Evolutionary conservation across 2,888 invertebrate genomes (phyloP).

Genomic region (Tenthredo notha): DNA sequence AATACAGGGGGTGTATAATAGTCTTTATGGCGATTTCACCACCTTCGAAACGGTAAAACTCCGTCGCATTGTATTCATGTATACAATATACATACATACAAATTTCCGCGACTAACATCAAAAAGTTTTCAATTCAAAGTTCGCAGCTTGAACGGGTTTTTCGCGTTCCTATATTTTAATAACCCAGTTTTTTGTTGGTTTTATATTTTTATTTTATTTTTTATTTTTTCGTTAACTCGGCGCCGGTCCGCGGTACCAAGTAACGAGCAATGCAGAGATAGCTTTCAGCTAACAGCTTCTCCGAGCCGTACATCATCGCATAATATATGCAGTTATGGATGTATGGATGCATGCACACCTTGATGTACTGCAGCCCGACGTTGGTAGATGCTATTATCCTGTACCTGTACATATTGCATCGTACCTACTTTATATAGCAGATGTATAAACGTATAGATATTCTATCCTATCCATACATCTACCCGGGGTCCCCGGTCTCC

Average conservation of each 20-base stretch:
- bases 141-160: not conserved
- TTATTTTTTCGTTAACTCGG: not conserved
- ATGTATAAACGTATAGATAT: slow-evolving; percentile 1
- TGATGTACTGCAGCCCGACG: not conserved
- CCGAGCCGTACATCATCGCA: not conserved
- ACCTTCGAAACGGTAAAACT: not conserved
- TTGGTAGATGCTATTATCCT: not conserved
- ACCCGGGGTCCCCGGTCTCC: not conserved
- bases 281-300: slow-evolving; percentile 7
- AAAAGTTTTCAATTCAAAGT: not conserved
- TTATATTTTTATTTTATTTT: not conserved
- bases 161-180: slow-evolving; percentile 24
- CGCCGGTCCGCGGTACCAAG: slow-evolving; percentile 24
- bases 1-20: not conserved
- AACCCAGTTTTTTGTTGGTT: not conserved
- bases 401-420: slow-evolving; percentile 17
- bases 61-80: not conserved
- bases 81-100: not conserved
- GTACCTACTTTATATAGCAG: slow-evolving; percentile 13
- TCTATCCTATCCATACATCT: not conserved
- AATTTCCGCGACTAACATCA: not conserved
- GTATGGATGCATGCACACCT: slow-evolving; percentile 28
- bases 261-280: slow-evolving; percentile 2
- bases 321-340: slow-evolving; percentile 16
- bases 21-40: not conserved